Conservation (phyloP, 2,888 invertebrate genomes). For the Platycnemis pennipes region DNA sequence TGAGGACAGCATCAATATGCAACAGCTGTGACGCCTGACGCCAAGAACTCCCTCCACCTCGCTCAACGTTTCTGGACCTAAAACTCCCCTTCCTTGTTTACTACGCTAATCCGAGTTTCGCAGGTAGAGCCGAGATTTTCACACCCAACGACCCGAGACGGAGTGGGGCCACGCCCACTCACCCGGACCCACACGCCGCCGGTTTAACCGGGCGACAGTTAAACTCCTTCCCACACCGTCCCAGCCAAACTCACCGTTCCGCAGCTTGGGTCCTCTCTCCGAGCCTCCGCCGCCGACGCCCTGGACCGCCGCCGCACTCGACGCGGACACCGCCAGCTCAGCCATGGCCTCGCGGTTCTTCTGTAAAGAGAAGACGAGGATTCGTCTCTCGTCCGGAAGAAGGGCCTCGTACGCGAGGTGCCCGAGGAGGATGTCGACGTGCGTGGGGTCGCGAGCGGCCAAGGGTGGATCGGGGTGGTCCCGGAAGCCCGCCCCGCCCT, state of each 20-base stretch:
- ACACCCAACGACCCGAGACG: background rate
- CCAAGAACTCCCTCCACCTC: background rate
- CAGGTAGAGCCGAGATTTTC: conserved; percentile 16
- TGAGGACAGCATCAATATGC: background rate
- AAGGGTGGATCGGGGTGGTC: background rate
- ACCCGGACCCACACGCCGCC: background rate
- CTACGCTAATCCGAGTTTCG: background rate
- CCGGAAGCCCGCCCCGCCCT: conserved; percentile 57
- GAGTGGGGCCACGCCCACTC: background rate
- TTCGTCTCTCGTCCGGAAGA: conserved; percentile 71
- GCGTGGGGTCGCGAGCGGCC: conserved; percentile 66
- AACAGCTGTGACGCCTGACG: background rate
- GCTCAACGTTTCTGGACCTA: background rate
- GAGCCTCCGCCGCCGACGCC: background rate
- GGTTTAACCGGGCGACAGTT: background rate
- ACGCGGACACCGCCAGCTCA: conserved; percentile 81
- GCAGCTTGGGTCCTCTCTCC: conserved; percentile 82
- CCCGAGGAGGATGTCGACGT: conserved; percentile 75
- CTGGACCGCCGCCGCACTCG: background rate
- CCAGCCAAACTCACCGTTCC: conserved; percentile 82
- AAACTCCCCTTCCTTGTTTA: background rate
- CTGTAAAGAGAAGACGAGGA: conserved; percentile 81
- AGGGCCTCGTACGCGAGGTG: conserved; percentile 73
- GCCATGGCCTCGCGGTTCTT: conserved; percentile 89
- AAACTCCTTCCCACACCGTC: background rate